Conservation (phyloP, 2,888 invertebrate genomes). For the Copidosoma aretas region DNA sequence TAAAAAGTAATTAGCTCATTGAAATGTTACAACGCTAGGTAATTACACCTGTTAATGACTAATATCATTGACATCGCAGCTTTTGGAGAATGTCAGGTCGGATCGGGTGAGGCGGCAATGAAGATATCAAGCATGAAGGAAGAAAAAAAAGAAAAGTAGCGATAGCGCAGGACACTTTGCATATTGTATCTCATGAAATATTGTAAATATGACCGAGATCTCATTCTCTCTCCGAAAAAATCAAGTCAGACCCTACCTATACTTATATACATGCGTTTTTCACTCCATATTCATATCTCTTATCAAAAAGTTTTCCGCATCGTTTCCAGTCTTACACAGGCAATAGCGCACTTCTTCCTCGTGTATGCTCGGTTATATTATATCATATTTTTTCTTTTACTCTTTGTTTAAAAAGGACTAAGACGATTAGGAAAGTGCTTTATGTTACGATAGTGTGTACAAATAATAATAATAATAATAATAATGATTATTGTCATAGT, state of each 20-base stretch:
- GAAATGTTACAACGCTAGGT: neutral
- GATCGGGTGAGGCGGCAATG: slow-evolving; percentile 8
- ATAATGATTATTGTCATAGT: slow-evolving; percentile 24
- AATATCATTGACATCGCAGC: too few relatives aligned
- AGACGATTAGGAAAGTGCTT: slow-evolving; percentile 29
- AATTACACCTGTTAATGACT: slow-evolving; percentile 49
- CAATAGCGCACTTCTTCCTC: slow-evolving; percentile 28
- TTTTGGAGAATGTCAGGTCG: neutral
- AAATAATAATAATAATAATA: slow-evolving; percentile 40
- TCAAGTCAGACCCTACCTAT: slow-evolving; percentile 31
- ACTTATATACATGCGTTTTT: slow-evolving; percentile 26
- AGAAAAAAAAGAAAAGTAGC: slow-evolving; percentile 16
- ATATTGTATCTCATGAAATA: slow-evolving; percentile 26
- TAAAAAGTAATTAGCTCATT: slow-evolving; percentile 18
- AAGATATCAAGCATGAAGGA: slow-evolving; percentile 17
- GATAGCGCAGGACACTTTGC: slow-evolving; percentile 37
- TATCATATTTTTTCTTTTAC: slow-evolving; percentile 24
- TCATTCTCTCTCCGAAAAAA: slow-evolving; percentile 20
- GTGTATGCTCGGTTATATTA: slow-evolving; percentile 16
- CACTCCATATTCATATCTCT: slow-evolving; percentile 10
- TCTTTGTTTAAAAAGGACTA: neutral
- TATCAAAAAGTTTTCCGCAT: neutral
- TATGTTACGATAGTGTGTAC: slow-evolving; percentile 28
- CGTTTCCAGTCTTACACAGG: slow-evolving; percentile 3
- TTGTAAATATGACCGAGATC: slow-evolving; percentile 35